Evolutionary conservation across 2,113 vertebrate species (phyloP).

Genomic region (Cavia porcellus): DNA sequence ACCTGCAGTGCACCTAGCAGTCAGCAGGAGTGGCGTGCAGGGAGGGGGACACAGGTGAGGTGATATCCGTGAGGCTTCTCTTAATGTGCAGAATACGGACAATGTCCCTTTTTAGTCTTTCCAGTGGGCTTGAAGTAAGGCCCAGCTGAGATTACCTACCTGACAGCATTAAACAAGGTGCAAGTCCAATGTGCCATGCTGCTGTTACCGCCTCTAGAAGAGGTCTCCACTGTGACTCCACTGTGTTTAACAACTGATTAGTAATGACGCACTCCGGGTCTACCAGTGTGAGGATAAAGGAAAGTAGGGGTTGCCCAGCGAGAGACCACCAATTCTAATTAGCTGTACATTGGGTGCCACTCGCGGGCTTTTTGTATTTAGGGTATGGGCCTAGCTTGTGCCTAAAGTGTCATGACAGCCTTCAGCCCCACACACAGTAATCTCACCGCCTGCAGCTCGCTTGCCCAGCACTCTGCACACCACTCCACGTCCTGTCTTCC

Average conservation of each 20-base stretch:
- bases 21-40: neutral
- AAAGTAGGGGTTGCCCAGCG: neutral
- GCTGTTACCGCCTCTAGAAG: neutral
- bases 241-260: neutral
- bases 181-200: neutral
- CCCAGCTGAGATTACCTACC: neutral
- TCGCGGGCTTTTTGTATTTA: neutral
- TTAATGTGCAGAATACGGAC: neutral
- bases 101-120: neutral
- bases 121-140: neutral
- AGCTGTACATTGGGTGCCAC: neutral
- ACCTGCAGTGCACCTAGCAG: neutral
- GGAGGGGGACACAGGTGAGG: neutral
- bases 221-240: neutral
- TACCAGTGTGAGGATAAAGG: neutral
- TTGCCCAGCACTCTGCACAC: neutral
- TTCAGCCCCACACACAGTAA: neutral
- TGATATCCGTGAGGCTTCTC: neutral
- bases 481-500: conserved; percentile 1
- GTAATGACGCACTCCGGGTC: neutral
- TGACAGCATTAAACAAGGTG: neutral
- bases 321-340: neutral
- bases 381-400: neutral
- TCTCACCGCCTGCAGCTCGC: no score
- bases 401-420: neutral